Base-by-base conservation (phyloP, 2,797 vertebrate species). In the Rhinogobio ventralis region DNA sequence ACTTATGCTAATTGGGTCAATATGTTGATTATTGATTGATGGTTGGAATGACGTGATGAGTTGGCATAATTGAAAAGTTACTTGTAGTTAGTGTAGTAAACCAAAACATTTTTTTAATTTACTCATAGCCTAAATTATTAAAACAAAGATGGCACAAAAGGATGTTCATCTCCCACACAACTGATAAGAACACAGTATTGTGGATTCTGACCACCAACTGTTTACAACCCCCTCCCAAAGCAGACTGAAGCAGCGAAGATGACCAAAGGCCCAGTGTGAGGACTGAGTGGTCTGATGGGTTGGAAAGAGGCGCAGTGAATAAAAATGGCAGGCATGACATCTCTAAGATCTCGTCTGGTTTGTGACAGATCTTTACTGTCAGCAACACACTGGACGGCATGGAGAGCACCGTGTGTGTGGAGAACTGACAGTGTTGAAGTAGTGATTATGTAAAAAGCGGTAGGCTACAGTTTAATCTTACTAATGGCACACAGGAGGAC, bases 391-490 rank as follows among this genome's bases (percentile, higher is more conserved):
- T 66, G 46, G 71, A 82, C 4, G 1, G 30, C 9, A 2, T 39
- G 11, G 23, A 36, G 19, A 68, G 19, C 11, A 33, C 7, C 3
- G 0, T 46, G 25, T 66, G 53, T n/a, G 30, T 13, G 51, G 14
- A 69, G 39, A 76, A 51, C 78, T 68, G 84, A 74, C 69, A 60
- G 33, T 28, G 33, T 30, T 46, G n/a, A 69, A 82, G 69, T 28
- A 49, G 68, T 83, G 60, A 73, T 86, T 79, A 83, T 80, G 81
- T 82, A 73, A 71, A 83, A 80, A 79, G 57, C 30, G 5, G 46
- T 74, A 42, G 39, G 39, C 39, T 42, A 49, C 28, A 74, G 60
- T 85, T 83, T 87, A 87, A 87, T 85, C 80, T 82, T 72, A 73
- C 67, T 79, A 85, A 85, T 78, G 57, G 60, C 83, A 79, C 84